phyloP scores from a whole-genome alignment of 1,140 invertebrate genomes.

The Heliconius hermathena region DNA sequence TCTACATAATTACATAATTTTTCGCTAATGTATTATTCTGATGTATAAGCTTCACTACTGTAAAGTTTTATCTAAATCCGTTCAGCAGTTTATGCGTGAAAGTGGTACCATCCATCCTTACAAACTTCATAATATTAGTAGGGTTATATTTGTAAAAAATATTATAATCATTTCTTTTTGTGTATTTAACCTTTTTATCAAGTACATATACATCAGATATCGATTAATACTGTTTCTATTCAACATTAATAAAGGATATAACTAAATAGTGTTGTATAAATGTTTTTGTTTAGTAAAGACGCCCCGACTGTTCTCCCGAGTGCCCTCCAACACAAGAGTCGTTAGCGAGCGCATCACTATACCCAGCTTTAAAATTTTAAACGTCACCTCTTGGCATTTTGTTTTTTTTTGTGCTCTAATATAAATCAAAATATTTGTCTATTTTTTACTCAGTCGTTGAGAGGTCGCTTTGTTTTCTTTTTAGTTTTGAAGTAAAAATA shows the following conservation, averaged over 20 bases:
- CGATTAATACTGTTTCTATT: neutral
- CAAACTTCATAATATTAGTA: too few relatives aligned
- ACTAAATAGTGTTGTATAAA: constrained; percentile 29
- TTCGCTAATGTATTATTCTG: too few relatives aligned
- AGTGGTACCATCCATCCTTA: too few relatives aligned
- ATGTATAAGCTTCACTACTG: too few relatives aligned
- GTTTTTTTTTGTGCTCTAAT: neutral
- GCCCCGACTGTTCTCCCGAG: constrained; percentile 48
- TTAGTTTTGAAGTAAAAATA: constrained; percentile 2
- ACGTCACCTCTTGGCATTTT: constrained; percentile 17
- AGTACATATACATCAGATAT: neutral
- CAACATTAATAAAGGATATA: constrained; percentile 22
- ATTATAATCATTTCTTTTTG: neutral
- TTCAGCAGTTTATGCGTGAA: too few relatives aligned
- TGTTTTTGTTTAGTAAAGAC: constrained; percentile 40
- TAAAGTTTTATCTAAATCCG: too few relatives aligned
- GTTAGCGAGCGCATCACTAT: constrained; percentile 48
- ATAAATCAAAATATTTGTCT: constrained; percentile 8
- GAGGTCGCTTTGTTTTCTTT: neutral
- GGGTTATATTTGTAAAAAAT: neutral
- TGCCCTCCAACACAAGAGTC: constrained; percentile 55
- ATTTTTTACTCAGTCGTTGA: neutral
- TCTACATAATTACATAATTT: too few relatives aligned
- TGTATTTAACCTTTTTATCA: neutral
- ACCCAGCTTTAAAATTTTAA: constrained; percentile 29